These are phyloP conservation scores for Leptobrachium leishanense DNA, from an alignment of 2,113 vertebrate genomes.

Conservation along the genomic window DNA sequence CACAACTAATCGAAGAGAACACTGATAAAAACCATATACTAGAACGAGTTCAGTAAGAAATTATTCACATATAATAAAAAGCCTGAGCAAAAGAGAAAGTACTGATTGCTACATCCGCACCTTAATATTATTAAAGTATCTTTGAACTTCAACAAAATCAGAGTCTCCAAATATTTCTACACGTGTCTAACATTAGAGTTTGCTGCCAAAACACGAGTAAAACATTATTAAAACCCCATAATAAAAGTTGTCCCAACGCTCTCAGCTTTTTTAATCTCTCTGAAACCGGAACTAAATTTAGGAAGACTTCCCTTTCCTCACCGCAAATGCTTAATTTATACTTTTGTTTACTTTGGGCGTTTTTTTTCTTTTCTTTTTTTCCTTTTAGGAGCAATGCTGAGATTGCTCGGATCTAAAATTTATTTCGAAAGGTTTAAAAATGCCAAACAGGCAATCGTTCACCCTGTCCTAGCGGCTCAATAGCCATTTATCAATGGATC, in stretches of 20 bases:
- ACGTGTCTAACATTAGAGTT: slow-evolving; percentile 37
- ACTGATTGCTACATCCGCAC: neutral
- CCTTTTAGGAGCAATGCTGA: slow-evolving; percentile 50
- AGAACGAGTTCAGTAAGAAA: neutral
- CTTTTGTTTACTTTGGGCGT: slow-evolving; percentile 56
- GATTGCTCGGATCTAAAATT: slow-evolving; percentile 61
- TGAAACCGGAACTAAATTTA: slow-evolving; percentile 35
- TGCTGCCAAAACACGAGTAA: slow-evolving; percentile 29
- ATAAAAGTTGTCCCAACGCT: slow-evolving; percentile 35
- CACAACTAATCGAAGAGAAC: neutral
- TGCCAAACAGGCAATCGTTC: slow-evolving; percentile 67
- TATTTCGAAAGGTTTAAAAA: slow-evolving; percentile 63
- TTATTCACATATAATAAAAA: neutral
- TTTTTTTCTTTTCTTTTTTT: slow-evolving; percentile 38
- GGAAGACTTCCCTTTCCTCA: slow-evolving; percentile 20
- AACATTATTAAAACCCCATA: slow-evolving; percentile 34
- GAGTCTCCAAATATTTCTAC: slow-evolving; percentile 3
- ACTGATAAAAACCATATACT: neutral
- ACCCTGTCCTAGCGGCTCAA: slow-evolving; percentile 68
- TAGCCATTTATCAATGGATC: slow-evolving; percentile 75
- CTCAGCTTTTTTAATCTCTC: slow-evolving; percentile 34
- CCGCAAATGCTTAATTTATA: slow-evolving; percentile 47
- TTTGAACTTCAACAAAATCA: neutral
- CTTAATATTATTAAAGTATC: neutral
- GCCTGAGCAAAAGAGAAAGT: neutral